Conservation (phyloP, 1,140 invertebrate genomes). For the Diachasmimorpha longicaudata region DNA sequence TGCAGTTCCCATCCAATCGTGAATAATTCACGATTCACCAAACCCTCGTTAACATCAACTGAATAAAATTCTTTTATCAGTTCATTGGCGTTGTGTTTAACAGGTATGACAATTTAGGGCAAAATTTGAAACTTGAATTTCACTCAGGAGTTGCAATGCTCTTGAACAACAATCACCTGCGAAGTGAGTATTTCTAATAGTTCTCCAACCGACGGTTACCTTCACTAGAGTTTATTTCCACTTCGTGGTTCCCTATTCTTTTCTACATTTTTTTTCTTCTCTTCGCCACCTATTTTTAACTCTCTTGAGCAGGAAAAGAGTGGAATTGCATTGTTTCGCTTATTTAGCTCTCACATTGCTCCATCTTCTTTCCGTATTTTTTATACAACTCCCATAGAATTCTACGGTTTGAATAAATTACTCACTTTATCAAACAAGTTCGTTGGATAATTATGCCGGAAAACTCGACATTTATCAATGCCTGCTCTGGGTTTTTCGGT, state of each 20-base stretch:
- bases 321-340: background rate
- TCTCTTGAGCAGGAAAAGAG: background rate
- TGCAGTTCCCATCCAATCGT: background rate
- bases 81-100: background rate
- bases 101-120: background rate
- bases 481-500: background rate
- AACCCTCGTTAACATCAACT: too few species aligned
- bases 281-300: background rate
- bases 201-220: slow-evolving; percentile 10
- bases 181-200: slow-evolving; percentile 21
- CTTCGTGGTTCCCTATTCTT: background rate
- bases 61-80: background rate
- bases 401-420: background rate
- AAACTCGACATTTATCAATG: background rate
- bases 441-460: background rate
- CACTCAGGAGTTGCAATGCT: background rate
- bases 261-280: background rate
- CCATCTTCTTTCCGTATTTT: background rate
- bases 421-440: background rate
- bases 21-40: background rate
- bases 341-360: background rate
- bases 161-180: background rate
- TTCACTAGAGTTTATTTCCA: slow-evolving; percentile 28
- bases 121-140: background rate
- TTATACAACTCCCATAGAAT: background rate